Evolutionary conservation across 30 jellyfish, hydroid and myxozoan species (phyloP), one percentile per base, ranked within the genome.

Genomic region (Nemopilema nomurai): DNA sequence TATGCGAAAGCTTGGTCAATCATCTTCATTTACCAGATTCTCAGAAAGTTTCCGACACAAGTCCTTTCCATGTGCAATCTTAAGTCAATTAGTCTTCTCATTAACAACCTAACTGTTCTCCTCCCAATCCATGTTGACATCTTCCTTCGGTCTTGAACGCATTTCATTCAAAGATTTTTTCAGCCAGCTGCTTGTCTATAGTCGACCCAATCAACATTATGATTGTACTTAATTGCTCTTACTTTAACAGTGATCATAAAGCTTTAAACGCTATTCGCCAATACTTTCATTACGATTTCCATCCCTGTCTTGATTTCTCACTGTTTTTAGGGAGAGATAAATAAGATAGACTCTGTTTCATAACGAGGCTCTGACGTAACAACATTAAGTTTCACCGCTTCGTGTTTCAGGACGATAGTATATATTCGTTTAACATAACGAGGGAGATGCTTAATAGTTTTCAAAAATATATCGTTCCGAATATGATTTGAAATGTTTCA

Each of bases 1-100:
- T 69, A 82, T 19, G 67, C 64, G 18, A 28, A 69, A 1, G 91
- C 91, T 82, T 82, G 91, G 73, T 82, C 91, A 19, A 82, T 49
- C 84, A 82, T 82, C 23, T 79, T 66, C 49, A n/a, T 22, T 6
- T 7, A 18, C 0, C 1, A 29, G 0, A 26, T 18, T 18, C 1
- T 24, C 57, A 41, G 13, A 3, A 41, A 41, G 57, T 6, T 3
- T 41, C 13, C 13, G 57, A 41, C 57, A n/a, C n/a, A n/a, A n/a
- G n/a, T n/a, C n/a, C n/a, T n/a, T n/a, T n/a, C n/a, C n/a, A n/a
- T n/a, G n/a, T 71, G 31, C 19, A 29, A 23, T 67, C 33, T 0
- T 32, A 23, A 17, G 21, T 23, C 20, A 23, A 67, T 4, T 6
- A 63, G 23, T 18, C 51, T n/a, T 21, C 1, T 16, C 4, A 29